Evolutionary conservation across 2,888 invertebrate species (phyloP).

Genomic region (Drosophila neonasuta): DNA sequence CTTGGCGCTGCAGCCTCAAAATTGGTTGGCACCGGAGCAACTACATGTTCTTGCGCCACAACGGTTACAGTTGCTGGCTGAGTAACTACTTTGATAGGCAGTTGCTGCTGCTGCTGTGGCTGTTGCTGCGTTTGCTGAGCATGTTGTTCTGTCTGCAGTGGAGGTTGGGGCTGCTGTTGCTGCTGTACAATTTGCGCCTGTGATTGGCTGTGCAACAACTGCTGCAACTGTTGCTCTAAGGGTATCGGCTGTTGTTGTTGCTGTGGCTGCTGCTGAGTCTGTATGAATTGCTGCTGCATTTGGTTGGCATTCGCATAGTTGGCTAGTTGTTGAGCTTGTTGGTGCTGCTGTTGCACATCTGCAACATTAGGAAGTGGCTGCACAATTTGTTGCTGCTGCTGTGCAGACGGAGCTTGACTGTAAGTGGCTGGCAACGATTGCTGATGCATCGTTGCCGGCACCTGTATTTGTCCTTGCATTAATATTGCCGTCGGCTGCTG

Average conservation of each 20-base stretch:
- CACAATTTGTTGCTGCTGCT: conserved; percentile 41
- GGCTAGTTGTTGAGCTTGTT: conserved; percentile 54
- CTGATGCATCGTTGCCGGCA: conserved; percentile 59
- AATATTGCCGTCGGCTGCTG: conserved; percentile 70
- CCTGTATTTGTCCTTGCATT: conserved; percentile 66
- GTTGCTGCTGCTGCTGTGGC: conserved; percentile 33
- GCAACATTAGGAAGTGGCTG: conserved; percentile 45
- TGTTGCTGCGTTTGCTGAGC: conserved; percentile 28
- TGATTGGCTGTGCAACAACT: conserved; percentile 58
- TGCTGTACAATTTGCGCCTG: conserved; percentile 55
- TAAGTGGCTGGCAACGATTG: conserved; percentile 48
- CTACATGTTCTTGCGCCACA: conserved; percentile 28
- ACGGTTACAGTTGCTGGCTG: conserved; percentile 20
- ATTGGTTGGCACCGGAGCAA: conserved; percentile 24
- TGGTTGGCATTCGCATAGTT: conserved; percentile 44
- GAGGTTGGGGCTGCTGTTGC: conserved; percentile 45
- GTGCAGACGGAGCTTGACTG: conserved; percentile 36
- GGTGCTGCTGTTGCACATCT: conserved; percentile 57
- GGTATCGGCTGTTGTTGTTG: conserved; percentile 53
- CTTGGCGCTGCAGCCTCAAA: conserved; percentile 34
- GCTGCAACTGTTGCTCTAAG: conserved; percentile 63
- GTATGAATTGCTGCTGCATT: conserved; percentile 48
- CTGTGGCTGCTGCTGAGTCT: conserved; percentile 55
- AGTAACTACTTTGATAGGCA: conserved; percentile 28
- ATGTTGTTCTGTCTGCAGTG: conserved; percentile 20